Base-by-base conservation (phyloP, 2,113 vertebrate species). In the Oryzias woworae region DNA sequence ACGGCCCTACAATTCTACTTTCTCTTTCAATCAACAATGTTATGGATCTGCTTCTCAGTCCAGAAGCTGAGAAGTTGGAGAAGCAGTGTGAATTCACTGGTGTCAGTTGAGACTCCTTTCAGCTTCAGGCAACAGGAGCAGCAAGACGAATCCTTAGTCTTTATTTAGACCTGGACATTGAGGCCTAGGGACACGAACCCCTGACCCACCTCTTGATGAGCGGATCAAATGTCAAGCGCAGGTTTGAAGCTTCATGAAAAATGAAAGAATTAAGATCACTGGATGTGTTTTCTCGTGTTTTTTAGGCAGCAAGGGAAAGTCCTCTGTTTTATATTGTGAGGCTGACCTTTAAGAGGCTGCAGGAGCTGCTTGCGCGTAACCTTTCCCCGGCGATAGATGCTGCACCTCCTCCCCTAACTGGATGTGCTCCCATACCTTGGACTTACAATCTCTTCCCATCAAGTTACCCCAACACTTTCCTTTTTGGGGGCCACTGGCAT, bases 161-260 rank as follows among this genome's bases (percentile, higher is more conserved):
- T 88, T 82, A 86, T 89, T 87, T 89, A 89, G 86, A 90, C 69
- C 58, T 79, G 80, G 54, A 77, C 75, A 79, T 82, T 82, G 82
- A 86, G 80, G 78, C 69, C 83, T 59, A 59, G 73, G 81, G 77
- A 89, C 75, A 77, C 71, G 85, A 85, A 88, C 87, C 84, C 77
- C 74, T 84, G 87, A 90, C 81, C 84, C 66, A 85, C 75, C 80
- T 83, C 86, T 86, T 87, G 88, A 85, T 88, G 81, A 86, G 26
- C 1, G 72, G 85, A 81, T 89, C 86, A 66, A 60, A 58, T 91
- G 75, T 88, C 87, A 83, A 49, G 81, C 80, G 69, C 63, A 78
- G 49, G 49, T 75, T 77, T 46, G 20, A 48, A 22, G 59, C 75
- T 65, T 80, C 24, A 77, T 67, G 17, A 67, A 28, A 44, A 58